Percentiles rank a stretch among this genome's conserved stretches.
Conservation (phyloP, 2,888 invertebrate species). For the Cosmopolites sordidus region DNA sequence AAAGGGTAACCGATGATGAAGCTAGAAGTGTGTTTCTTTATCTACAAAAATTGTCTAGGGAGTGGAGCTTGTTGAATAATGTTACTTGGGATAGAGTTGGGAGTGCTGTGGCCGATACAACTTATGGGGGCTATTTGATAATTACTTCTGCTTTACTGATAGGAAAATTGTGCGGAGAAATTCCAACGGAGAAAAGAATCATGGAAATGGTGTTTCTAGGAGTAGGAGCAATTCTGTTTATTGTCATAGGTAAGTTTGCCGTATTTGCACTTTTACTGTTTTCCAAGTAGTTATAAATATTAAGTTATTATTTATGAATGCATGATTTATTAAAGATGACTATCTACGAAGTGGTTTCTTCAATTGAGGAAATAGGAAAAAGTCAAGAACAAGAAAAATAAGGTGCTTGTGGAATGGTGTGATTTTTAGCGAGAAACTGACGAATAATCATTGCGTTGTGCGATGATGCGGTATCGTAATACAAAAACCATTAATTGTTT, state of each 20-base stretch:
- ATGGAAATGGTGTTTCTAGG: slow-evolving; percentile 67
- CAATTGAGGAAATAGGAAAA: no score
- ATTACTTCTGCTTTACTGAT: slow-evolving; percentile 65
- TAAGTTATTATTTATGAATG: no score
- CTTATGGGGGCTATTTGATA: slow-evolving; percentile 67
- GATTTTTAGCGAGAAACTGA: no score
- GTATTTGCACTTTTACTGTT: no score
- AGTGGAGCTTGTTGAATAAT: slow-evolving; percentile 71
- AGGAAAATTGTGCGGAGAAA: slow-evolving; percentile 61
- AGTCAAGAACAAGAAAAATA: no score
- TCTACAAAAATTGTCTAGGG: slow-evolving; percentile 66
- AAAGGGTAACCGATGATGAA: slow-evolving; percentile 69
- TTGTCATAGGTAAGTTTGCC: slow-evolving; percentile 59
- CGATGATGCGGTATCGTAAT: no score
- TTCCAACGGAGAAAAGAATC: slow-evolving; percentile 58
- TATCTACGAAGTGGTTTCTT: no score
- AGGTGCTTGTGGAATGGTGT: no score
- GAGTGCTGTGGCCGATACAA: slow-evolving; percentile 61
- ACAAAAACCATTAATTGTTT: no score
- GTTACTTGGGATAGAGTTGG: slow-evolving; percentile 71
- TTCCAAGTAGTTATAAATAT: no score
- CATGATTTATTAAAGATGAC: no score
- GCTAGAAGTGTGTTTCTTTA: slow-evolving; percentile 63
- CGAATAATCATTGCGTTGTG: no score
- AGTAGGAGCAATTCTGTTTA: slow-evolving; percentile 65